A percentile compares a stretch with the other conserved stretches of the same genome.
Evolutionary conservation across 2,888 invertebrate species (phyloP).

Genomic region (Fragum fragum): DNA sequence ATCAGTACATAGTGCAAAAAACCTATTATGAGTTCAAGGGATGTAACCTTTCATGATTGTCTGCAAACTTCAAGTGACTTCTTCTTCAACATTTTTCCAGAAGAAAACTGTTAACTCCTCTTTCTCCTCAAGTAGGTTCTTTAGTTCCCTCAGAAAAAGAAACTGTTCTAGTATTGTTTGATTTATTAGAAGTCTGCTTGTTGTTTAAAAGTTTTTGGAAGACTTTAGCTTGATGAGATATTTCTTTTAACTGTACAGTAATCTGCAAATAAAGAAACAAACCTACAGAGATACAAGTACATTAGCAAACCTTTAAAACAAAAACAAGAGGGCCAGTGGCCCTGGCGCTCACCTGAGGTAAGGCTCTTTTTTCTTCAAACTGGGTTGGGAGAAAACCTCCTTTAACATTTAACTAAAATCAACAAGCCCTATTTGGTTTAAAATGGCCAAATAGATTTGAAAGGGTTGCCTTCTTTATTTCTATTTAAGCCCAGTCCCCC

Average conservation of each 20-base stretch:
- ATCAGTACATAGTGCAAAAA: too few species aligned
- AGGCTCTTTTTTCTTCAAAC: too few species aligned
- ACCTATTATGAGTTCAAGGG: too few species aligned
- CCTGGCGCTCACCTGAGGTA: too few species aligned
- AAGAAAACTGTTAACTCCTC: background rate
- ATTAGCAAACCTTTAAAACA: too few species aligned
- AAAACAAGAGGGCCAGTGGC: too few species aligned
- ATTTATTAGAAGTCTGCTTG: background rate
- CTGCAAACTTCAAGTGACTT: background rate
- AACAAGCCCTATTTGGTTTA: too few species aligned
- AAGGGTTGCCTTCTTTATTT: too few species aligned
- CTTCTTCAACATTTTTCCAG: background rate
- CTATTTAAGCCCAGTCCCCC: too few species aligned
- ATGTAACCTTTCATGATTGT: background rate
- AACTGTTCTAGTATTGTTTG: slow-evolving; percentile 9
- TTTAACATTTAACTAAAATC: too few species aligned
- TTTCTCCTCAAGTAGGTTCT: background rate
- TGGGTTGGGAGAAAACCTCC: too few species aligned
- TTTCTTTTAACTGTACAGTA: slow-evolving; percentile 76
- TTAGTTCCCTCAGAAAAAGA: slow-evolving; percentile 24
- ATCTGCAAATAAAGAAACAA: slow-evolving; percentile 65
- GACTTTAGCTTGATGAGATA: slow-evolving; percentile 74
- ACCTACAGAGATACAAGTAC: background rate
- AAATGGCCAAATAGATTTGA: too few species aligned
- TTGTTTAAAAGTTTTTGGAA: slow-evolving; percentile 72